These are phyloP conservation scores for Argya squamiceps DNA, from an alignment of 2,797 vertebrate species.

Conservation along the genomic window DNA sequence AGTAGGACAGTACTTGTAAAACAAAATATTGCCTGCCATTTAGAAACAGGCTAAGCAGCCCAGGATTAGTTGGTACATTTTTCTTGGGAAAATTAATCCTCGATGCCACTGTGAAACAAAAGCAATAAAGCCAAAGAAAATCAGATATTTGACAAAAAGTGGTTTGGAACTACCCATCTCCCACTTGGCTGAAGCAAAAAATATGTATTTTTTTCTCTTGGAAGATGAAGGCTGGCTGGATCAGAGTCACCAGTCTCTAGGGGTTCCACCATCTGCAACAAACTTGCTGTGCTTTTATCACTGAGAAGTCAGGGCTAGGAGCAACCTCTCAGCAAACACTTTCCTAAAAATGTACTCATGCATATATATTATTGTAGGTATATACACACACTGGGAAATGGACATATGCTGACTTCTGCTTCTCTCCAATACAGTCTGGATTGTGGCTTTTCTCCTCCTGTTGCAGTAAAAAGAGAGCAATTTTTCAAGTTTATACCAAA, in stretches of 20 bases:
- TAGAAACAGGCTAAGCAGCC: neutral
- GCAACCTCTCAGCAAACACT: neutral
- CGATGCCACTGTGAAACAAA: neutral
- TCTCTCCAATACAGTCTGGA: slow-evolving; percentile 10
- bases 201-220: neutral
- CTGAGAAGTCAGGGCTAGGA: slow-evolving; percentile 19
- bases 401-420: slow-evolving; percentile 65
- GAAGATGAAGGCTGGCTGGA: slow-evolving; percentile 17
- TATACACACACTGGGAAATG: neutral
- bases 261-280: slow-evolving; percentile 5
- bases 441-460: slow-evolving; percentile 37
- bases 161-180: neutral
- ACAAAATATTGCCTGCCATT: neutral
- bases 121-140: neutral
- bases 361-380: neutral
- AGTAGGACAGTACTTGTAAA: neutral
- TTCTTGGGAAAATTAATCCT: neutral
- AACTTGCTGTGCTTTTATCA: neutral
- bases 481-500: slow-evolving; percentile 73
- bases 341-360: neutral
- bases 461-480: slow-evolving; percentile 65
- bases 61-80: neutral
- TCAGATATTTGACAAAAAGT: neutral
- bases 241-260: neutral
- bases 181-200: slow-evolving; percentile 10